Evolutionary conservation across 2,797 vertebrate genomes (phyloP).

Genomic region (Neopelma chrysocephalum): DNA sequence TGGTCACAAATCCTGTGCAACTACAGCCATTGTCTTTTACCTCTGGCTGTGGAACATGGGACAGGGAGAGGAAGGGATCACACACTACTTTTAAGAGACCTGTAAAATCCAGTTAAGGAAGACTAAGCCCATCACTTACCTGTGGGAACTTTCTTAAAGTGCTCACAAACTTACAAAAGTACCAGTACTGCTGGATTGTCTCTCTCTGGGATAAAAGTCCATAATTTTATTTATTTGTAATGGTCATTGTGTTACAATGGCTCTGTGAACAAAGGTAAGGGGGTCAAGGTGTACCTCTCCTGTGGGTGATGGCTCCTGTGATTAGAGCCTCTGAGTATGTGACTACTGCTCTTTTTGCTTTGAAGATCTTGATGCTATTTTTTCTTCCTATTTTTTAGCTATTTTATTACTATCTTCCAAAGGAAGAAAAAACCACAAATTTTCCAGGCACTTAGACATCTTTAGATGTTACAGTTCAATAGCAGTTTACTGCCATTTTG

Average conservation of each 20-base stretch:
- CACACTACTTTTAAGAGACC: not conserved
- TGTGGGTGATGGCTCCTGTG: not conserved
- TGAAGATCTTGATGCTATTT: not conserved
- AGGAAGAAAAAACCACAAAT: slow-evolving; percentile 33
- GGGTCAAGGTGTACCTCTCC: not conserved
- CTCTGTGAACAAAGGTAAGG: not conserved
- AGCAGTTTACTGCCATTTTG: slow-evolving; percentile 66
- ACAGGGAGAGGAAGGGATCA: not conserved
- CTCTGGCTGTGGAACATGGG: not conserved
- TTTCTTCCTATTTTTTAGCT: slow-evolving; percentile 18
- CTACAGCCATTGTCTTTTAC: not conserved
- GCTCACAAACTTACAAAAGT: not conserved
- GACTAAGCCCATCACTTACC: not conserved
- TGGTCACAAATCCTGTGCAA: not conserved
- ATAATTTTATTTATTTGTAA: not conserved
- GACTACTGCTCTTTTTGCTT: not conserved
- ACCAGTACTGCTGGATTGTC: not conserved
- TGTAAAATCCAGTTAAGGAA: not conserved
- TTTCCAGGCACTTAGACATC: slow-evolving; percentile 59
- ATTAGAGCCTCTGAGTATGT: not conserved
- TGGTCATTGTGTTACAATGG: not conserved
- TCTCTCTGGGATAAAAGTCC: not conserved
- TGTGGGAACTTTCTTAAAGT: not conserved
- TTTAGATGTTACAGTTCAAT: slow-evolving; percentile 67
- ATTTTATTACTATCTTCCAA: slow-evolving; percentile 28